Evolutionary conservation across 2,797 vertebrate species (phyloP).

Genomic region (Acanthiza pusilla): DNA sequence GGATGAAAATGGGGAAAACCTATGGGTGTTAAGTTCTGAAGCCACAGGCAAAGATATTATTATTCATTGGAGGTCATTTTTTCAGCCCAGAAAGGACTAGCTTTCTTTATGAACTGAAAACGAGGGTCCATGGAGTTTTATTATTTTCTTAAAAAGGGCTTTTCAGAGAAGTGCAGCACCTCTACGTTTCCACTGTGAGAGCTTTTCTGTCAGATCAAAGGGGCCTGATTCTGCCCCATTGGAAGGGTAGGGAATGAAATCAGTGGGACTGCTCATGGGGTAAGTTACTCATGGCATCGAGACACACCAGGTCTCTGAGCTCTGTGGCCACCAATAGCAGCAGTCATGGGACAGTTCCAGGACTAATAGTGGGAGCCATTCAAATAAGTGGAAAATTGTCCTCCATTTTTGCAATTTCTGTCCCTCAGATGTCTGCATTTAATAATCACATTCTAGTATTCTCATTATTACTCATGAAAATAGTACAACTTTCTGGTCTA

Average conservation of each 20-base stretch:
- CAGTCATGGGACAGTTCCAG: neutral
- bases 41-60: conserved; percentile 9
- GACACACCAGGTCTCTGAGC: neutral
- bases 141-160: neutral
- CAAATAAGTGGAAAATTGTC: conserved; percentile 52
- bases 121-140: neutral
- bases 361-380: conserved; percentile 29
- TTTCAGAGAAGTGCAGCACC: neutral
- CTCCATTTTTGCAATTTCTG: conserved; percentile 21
- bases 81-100: neutral
- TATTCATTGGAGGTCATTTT: conserved; percentile 6
- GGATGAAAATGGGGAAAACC: neutral
- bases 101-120: conserved; percentile 40
- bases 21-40: neutral
- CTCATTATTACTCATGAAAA: conserved; percentile 37
- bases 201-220: neutral
- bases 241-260: neutral
- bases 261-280: neutral
- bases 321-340: neutral
- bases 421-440: conserved; percentile 37
- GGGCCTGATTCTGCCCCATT: neutral
- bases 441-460: conserved; percentile 49
- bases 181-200: neutral
- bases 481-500: conserved; percentile 36
- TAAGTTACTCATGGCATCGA: neutral